Base-by-base conservation (phyloP, 2,113 vertebrate genomes). In the Melanerpes formicivorus region DNA sequence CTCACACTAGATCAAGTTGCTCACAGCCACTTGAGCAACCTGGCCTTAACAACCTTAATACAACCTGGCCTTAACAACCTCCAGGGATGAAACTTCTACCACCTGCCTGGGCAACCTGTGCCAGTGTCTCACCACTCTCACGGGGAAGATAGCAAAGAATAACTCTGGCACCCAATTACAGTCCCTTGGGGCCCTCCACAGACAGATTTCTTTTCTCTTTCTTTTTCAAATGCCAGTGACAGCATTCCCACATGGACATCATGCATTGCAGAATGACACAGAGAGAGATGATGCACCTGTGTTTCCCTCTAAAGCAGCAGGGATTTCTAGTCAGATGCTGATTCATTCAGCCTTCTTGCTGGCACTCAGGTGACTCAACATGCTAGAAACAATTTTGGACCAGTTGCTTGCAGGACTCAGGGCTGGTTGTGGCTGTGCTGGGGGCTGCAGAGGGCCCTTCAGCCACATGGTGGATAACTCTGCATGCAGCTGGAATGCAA, bases 181-280 rank as follows among this genome's bases (percentile, higher is more conserved):
- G 44, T 16, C 54, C 29, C 66, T 58, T 46, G 10, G 29, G 46
- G 44, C 5, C 21, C 10, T 87, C 4, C 59, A 84, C 75, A 69
- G 13, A 18, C 1, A 14, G 30, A 19, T 34, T 67, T 54, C 0
- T 70, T 26, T 42, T 5, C 0, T n/a, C n/a, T 32, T 52, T 74
- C 66, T 6, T 4, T 44, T 46, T 30, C 18, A 23, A n/a, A 23
- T 3, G 6, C 5, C 13, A 30, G 5, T 44, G 29, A 54, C 65
- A 84, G 12, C 42, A n/a, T 84, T 86, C 62, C 40, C 74, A 17
- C 19, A n/a, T 19, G 1, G 0, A 32, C 72, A 27, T 74, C 0
- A 0, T 29, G 11, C 23, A 37, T 9, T 29, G 15, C 3, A 4
- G 84, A 58, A 58, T 44, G 50, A 59, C 3, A 18, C 34, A 93